Percentiles rank a stretch among this genome's conserved stretches.
These are phyloP conservation scores for Serinus canaria DNA, from an alignment of 2,113 vertebrate genomes.

Conservation along the genomic window DNA sequence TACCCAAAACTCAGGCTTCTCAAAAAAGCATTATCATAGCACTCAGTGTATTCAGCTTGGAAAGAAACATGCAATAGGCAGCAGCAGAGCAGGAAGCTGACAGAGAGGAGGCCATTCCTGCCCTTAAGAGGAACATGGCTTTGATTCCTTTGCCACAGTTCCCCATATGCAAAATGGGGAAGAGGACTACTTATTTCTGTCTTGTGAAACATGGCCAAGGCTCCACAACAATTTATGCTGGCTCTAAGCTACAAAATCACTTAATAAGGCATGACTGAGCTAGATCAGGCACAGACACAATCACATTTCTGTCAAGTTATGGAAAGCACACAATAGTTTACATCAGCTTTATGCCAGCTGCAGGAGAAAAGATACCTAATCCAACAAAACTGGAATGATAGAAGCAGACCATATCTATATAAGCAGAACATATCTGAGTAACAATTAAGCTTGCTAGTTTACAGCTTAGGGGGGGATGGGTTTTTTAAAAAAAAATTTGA, in stretches of 20 bases:
- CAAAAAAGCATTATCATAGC: neutral
- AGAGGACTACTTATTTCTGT: neutral
- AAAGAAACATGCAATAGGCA: neutral
- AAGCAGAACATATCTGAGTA: neutral
- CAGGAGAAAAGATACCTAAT: neutral
- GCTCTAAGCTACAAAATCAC: neutral
- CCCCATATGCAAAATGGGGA: neutral
- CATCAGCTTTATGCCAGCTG: neutral
- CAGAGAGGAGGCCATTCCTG: neutral
- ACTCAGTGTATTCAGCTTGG: accelerated
- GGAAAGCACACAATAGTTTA: neutral
- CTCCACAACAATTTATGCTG: neutral
- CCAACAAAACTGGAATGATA: neutral
- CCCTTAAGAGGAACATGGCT: neutral
- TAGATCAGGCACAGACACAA: neutral
- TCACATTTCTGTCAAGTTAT: neutral
- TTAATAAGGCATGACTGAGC: conserved; percentile 15
- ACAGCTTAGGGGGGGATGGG: accelerated
- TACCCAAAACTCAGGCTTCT: neutral
- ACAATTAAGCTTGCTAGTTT: neutral
- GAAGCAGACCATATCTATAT: neutral
- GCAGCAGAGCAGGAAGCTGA: neutral
- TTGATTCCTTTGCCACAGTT: neutral
- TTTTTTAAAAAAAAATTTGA: neutral
- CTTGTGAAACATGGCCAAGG: neutral